Base-by-base conservation (phyloP, 2,113 vertebrate species). In the Brachionichthys hirsutus region DNA sequence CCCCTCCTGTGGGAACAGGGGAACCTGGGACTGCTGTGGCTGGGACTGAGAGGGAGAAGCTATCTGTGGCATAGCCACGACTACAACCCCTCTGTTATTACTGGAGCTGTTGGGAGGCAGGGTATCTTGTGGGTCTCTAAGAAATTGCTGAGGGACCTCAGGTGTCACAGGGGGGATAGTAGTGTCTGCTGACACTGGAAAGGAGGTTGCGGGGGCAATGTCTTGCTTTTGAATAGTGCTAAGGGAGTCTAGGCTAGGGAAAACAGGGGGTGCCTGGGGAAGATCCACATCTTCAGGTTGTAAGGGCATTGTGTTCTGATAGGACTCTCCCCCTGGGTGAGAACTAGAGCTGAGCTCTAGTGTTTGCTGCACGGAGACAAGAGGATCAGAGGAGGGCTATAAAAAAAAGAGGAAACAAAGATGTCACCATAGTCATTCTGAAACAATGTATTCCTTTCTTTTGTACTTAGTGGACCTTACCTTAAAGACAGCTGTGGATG, bases 161-260 rank as follows among this genome's bases (percentile, higher is more conserved):
- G 97, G 94, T 60, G 97, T 88, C 36, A 99, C 83, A 0, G 94
- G 87, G 12, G 90, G 91, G 54, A 92, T 89, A 42, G 89, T 91
- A 35, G 90, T 85, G 45, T 98, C 96, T 15, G 90, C 88, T 24
- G 95, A 91, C 46, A 94, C 93, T 1, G 94, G 92, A 71, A 97
- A 98, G 56, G 93, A 83, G 7, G 93, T 81, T 9, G 93, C 70
- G 43, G 94, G 91, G 40, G 93, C 84, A 42, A 98, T 93, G 67
- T 99, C 96, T 85, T 95, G 94, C 0, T 96, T 92, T 45, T 96
- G 95, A 73, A 99, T 94, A 2, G 93, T 90, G 63, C 91, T 88
- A 51, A 97, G 89, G 10, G 90, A 79, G 76, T 99, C 95, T 16
- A 94, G 73, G 55, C 85, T 82, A 0, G 81, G 90, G 75, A 92